A percentile compares a stretch with the other conserved stretches of the same genome.
Conservation (phyloP, 2,113 vertebrate species). For the Cairina moschata region DNA sequence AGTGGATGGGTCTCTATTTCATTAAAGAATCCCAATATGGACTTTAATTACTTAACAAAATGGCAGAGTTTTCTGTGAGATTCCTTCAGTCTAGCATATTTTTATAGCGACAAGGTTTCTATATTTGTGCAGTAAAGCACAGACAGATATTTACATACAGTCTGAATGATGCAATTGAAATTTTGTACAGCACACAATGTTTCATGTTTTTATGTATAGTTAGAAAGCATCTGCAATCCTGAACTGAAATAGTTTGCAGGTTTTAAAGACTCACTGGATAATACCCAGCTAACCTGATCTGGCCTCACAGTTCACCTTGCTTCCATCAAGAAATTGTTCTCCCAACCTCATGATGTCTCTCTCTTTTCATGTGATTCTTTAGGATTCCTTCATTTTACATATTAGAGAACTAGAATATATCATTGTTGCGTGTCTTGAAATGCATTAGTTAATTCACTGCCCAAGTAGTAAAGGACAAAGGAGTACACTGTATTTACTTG, state of each 20-base stretch:
- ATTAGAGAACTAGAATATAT: background rate
- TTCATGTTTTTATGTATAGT: background rate
- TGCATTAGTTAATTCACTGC: background rate
- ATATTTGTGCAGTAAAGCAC: background rate
- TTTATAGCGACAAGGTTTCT: background rate
- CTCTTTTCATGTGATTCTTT: background rate
- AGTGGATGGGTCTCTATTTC: background rate
- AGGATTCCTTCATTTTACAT: background rate
- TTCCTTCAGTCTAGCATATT: background rate
- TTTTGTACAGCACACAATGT: background rate
- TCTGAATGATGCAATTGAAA: background rate
- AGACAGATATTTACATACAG: background rate
- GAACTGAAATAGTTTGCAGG: background rate
- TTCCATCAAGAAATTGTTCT: background rate
- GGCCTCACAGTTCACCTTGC: background rate
- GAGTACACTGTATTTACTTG: background rate
- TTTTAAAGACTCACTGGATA: background rate
- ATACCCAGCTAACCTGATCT: background rate
- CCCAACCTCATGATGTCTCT: background rate
- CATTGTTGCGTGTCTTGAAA: background rate
- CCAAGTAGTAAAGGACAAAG: background rate
- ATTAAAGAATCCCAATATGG: background rate
- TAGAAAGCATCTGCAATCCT: background rate
- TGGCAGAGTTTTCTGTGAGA: background rate
- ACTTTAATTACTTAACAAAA: background rate